These are phyloP conservation scores for Lasioglossum pauxillum DNA, from an alignment of 2,888 invertebrate species.

Conservation along the genomic window DNA sequence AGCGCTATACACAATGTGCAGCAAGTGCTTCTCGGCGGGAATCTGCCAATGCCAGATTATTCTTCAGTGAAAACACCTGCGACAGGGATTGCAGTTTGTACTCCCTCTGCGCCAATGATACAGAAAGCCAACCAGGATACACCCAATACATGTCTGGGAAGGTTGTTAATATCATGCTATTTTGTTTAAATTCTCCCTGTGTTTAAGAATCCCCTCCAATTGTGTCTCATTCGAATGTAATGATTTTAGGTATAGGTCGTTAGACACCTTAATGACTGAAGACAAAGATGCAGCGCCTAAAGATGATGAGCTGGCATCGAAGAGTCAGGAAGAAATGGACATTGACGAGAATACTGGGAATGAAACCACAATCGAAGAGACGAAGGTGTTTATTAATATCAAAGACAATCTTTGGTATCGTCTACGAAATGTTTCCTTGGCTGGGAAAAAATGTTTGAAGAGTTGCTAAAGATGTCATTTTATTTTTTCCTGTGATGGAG, in stretches of 20 bases:
- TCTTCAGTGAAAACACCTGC: not conserved
- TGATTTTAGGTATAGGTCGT: conserved; percentile 27
- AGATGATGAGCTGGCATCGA: not conserved
- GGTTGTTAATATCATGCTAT: conserved; percentile 11
- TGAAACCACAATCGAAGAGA: not conserved
- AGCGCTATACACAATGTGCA: conserved; percentile 45
- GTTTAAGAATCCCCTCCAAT: not conserved
- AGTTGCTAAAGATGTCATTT: not conserved
- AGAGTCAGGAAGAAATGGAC: not conserved
- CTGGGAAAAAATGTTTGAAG: not conserved
- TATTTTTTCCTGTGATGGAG: not conserved
- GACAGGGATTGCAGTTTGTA: not conserved
- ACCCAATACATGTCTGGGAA: not conserved
- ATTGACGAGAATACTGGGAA: rapidly evolving
- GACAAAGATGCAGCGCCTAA: not conserved
- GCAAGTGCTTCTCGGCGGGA: conserved; percentile 35
- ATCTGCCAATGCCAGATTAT: not conserved
- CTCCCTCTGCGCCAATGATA: not conserved
- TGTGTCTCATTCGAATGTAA: not conserved
- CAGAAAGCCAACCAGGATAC: not conserved
- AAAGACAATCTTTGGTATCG: not conserved
- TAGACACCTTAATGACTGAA: not conserved
- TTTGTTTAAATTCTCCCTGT: not conserved
- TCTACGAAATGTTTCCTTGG: not conserved
- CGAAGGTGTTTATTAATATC: not conserved